Conservation (phyloP, 2,888 invertebrate species). For the Spisula solida region DNA sequence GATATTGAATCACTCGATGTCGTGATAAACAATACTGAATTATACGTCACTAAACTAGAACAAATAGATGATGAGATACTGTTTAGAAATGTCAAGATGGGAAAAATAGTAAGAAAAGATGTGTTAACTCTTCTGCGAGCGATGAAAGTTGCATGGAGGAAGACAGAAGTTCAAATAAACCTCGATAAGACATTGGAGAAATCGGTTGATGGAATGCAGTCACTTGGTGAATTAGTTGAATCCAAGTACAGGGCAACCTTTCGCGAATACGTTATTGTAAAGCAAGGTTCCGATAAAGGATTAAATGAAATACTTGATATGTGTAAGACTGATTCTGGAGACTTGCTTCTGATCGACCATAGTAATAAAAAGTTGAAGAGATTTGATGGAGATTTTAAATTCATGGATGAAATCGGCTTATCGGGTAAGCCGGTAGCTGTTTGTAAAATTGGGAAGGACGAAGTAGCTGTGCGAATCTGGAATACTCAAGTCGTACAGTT, state of each 20-base stretch:
- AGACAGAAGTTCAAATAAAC: conserved; percentile 21
- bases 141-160: conserved; percentile 23
- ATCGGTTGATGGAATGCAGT: neutral
- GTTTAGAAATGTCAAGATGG: conserved; percentile 28
- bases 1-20: conserved; percentile 13
- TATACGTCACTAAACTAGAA: neutral
- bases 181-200: conserved; percentile 22
- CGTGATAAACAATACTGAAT: conserved; percentile 15
- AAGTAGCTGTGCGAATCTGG: neutral
- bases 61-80: conserved; percentile 15
- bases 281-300: neutral
- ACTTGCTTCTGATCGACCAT: neutral
- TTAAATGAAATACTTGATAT: neutral
- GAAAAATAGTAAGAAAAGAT: conserved; percentile 26
- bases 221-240: conserved; percentile 13
- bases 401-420: neutral
- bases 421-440: neutral
- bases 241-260: conserved; percentile 4
- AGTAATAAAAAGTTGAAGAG: conserved; percentile 14
- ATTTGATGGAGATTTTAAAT: neutral
- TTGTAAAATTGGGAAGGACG: neutral
- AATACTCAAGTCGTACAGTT: neutral
- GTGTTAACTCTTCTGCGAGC: conserved; percentile 7
- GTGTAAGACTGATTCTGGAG: conserved; percentile 10
- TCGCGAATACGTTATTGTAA: neutral